Percentiles rank a stretch among this genome's conserved stretches.
Evolutionary conservation across 35 echinoderm and acorn worm genomes (phyloP).

Genomic region (Patiria miniata): DNA sequence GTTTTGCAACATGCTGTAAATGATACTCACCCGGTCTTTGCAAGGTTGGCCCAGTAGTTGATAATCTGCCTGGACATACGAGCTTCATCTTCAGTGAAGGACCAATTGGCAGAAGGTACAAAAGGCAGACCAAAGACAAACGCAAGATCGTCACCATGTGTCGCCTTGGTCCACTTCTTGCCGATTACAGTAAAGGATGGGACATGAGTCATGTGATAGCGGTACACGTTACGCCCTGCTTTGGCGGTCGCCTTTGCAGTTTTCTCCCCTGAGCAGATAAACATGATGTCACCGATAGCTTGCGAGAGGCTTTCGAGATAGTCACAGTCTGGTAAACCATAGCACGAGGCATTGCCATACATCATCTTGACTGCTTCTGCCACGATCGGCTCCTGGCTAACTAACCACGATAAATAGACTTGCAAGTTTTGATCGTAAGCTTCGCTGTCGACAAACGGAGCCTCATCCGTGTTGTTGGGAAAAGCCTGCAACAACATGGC

Average conservation of each 20-base stretch:
- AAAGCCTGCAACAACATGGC: not conserved
- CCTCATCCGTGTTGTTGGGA: not conserved
- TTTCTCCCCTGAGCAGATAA: not conserved
- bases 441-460: not conserved
- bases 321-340: not conserved
- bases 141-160: slow-evolving; percentile 26
- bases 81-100: not conserved
- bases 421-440: not conserved
- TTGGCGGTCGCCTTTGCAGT: not conserved
- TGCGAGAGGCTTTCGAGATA: slow-evolving; percentile 1
- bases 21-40: slow-evolving; percentile 21
- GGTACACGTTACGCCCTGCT: slow-evolving; percentile 4
- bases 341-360: not conserved
- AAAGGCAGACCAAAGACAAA: slow-evolving; percentile 34
- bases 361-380: not conserved
- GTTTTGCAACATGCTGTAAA: not conserved
- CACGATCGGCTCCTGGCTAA: not conserved
- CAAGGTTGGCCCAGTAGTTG: slow-evolving; percentile 21
- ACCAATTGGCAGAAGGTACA: not conserved
- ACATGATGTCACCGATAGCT: not conserved
- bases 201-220: not conserved
- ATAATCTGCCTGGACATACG: slow-evolving; percentile 18
- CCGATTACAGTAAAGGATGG: not conserved
- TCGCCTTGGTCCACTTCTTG: not conserved
- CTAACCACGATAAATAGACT: not conserved